These are phyloP conservation scores for Xestia ashworthii DNA, from an alignment of 2,888 invertebrate species.

Conservation along the genomic window DNA sequence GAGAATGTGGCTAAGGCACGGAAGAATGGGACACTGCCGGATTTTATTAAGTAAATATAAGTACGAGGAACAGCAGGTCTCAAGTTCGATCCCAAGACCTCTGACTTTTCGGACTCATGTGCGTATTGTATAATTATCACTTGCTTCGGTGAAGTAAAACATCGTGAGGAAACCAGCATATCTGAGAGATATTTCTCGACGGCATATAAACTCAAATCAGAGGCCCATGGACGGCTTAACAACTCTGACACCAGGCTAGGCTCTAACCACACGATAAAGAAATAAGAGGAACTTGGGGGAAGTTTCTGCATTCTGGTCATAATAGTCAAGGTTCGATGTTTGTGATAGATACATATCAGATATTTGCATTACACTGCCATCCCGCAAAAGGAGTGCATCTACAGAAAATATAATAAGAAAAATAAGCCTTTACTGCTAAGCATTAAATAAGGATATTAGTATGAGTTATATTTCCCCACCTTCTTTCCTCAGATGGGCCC, in stretches of 20 bases:
- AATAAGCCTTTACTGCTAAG: not conserved
- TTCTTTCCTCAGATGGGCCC: not conserved
- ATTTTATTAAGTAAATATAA: constrained; percentile 86
- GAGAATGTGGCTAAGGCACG: constrained; percentile 93
- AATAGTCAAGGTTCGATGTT: not conserved
- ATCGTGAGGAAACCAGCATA: too few species aligned
- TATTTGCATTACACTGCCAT: not conserved
- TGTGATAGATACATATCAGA: constrained; percentile 6
- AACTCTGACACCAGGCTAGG: too few species aligned
- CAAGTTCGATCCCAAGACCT: too few species aligned
- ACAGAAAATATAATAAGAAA: not conserved
- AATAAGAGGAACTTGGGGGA: not conserved
- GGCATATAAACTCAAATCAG: too few species aligned
- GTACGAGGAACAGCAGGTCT: too few species aligned
- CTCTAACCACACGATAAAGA: too few species aligned
- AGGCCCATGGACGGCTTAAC: too few species aligned
- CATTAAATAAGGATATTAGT: not conserved
- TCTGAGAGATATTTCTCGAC: too few species aligned
- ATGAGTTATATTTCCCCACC: not conserved
- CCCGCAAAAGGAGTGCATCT: not conserved
- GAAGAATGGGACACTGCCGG: constrained; percentile 92
- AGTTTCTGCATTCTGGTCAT: constrained; percentile 6
- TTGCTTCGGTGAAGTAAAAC: too few species aligned
- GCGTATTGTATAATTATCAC: too few species aligned
- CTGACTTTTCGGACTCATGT: too few species aligned